Evolutionary conservation across 2,113 vertebrate genomes (phyloP).

Genomic region (Steatornis caripensis): DNA sequence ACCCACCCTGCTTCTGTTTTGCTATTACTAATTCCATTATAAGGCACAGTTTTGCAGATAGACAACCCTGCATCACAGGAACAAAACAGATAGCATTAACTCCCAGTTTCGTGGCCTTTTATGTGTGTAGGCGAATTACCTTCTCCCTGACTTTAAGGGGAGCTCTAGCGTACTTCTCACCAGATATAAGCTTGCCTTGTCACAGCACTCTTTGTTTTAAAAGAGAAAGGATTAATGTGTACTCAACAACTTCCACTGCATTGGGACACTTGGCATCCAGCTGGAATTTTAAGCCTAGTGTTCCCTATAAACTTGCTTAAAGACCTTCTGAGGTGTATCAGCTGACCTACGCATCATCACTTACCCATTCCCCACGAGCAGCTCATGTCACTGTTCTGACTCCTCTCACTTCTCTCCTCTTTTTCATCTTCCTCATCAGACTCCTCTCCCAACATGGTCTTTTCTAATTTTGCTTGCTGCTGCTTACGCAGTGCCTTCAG

Average conservation of each 20-base stretch:
- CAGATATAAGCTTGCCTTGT: not conserved
- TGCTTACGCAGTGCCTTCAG: conserved; percentile 84
- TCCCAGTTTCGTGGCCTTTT: not conserved
- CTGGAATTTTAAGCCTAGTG: not conserved
- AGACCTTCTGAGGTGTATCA: not conserved
- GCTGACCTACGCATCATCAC: not conserved
- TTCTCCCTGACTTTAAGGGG: not conserved
- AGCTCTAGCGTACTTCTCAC: not conserved
- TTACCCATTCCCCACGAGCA: conserved; percentile 97
- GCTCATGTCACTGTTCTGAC: conserved; percentile 77
- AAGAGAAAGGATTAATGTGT: not conserved
- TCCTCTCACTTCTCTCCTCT: conserved; percentile 47
- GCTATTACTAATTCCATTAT: not conserved
- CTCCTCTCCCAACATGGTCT: conserved; percentile 89
- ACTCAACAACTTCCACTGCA: not conserved
- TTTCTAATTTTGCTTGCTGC: conserved; percentile 85
- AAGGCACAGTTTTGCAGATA: not conserved
- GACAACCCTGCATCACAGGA: not conserved
- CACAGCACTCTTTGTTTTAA: not conserved
- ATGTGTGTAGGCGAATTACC: not conserved
- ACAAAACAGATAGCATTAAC: not conserved
- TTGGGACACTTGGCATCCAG: not conserved
- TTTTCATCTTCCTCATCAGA: conserved; percentile 82
- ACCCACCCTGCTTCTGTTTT: not conserved
- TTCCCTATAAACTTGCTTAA: not conserved